These are phyloP conservation scores for Erpornis zantholeuca DNA, from an alignment of 2,113 vertebrate genomes.

Conservation along the genomic window DNA sequence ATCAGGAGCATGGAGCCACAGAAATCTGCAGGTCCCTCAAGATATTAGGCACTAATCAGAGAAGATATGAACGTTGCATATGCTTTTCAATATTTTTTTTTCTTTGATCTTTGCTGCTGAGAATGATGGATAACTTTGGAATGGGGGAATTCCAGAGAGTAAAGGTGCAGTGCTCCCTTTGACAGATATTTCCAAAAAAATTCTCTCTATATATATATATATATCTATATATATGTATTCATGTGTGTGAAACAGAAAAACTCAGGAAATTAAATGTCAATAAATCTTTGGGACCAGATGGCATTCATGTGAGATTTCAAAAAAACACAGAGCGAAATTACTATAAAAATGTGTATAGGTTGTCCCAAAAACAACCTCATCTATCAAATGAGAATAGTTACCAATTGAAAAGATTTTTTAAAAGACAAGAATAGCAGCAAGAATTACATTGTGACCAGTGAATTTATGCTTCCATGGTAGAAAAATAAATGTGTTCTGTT, in stretches of 20 bases:
- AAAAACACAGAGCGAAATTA: background rate
- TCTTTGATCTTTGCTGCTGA: background rate
- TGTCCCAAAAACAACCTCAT: constrained; percentile 7
- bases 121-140: background rate
- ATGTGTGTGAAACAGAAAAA: background rate
- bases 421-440: background rate
- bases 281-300: constrained; percentile 30
- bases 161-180: background rate
- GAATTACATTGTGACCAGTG: background rate
- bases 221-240: background rate
- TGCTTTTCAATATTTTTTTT: background rate
- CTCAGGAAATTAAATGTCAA: constrained; percentile 48
- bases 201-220: background rate
- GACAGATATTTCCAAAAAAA: background rate
- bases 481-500: background rate
- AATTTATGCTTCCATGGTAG: background rate
- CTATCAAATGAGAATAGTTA: background rate
- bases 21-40: background rate
- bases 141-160: background rate
- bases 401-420: background rate
- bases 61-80: background rate
- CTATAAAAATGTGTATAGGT: constrained; percentile 12
- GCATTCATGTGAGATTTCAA: background rate
- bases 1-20: background rate
- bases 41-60: background rate